These are phyloP conservation scores for Thinocorus orbignyianus DNA, from an alignment of 2,113 vertebrate genomes.

Conservation along the genomic window DNA sequence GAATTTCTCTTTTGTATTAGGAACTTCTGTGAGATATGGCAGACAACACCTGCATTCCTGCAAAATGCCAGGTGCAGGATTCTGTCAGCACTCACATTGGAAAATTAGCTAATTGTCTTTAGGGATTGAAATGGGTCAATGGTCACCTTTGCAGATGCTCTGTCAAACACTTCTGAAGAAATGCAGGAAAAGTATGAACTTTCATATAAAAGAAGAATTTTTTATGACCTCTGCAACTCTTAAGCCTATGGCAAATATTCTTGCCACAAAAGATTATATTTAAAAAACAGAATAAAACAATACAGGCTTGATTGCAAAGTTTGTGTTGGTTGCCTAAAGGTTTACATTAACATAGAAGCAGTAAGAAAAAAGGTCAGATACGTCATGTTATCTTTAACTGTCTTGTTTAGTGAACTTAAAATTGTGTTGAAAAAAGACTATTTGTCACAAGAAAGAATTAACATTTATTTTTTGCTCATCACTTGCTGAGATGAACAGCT, in stretches of 20 bases:
- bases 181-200: neutral
- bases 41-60: rapidly evolving
- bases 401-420: neutral
- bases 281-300: neutral
- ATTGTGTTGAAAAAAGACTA: neutral
- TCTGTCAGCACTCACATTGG: neutral
- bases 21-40: neutral
- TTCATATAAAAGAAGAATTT: neutral
- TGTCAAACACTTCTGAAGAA: neutral
- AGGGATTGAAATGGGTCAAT: neutral
- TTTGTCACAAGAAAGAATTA: neutral
- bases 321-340: neutral
- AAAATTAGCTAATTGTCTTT: neutral
- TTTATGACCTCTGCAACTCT: neutral
- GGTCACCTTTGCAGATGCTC: neutral
- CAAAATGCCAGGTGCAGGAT: neutral
- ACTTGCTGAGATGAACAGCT: neutral
- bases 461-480: neutral
- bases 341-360: neutral
- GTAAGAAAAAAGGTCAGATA: neutral
- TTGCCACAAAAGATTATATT: neutral
- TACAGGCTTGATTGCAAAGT: neutral
- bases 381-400: neutral
- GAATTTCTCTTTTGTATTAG: neutral
- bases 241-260: neutral